Percentiles rank a stretch among this genome's conserved stretches.
phyloP scores from a whole-genome alignment of 2,888 invertebrate species.

The Rapana venosa region DNA sequence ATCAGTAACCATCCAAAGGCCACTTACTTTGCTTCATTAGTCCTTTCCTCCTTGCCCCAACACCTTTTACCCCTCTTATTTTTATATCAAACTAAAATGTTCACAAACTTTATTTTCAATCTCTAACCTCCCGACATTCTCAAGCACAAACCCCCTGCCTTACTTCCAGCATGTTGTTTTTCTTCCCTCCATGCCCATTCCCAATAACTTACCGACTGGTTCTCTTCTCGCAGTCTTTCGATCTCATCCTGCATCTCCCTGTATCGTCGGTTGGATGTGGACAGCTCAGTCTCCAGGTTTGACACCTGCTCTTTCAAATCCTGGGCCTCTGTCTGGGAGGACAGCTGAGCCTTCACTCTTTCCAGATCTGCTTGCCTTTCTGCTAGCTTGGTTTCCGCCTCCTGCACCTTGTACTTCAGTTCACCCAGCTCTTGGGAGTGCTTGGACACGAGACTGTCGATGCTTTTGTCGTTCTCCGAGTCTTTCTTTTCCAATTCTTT shows the following conservation, averaged over 20 bases:
- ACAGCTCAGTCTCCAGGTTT: slow-evolving; percentile 86
- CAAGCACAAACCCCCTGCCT: too few relatives aligned
- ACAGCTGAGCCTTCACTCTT: slow-evolving; percentile 88
- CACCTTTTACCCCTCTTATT: too few relatives aligned
- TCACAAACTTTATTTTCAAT: too few relatives aligned
- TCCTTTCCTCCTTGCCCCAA: too few relatives aligned
- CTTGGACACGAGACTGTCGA: slow-evolving; percentile 88
- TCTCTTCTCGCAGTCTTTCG: slow-evolving; percentile 89
- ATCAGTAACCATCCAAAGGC: too few relatives aligned
- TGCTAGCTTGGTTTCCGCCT: slow-evolving; percentile 88
- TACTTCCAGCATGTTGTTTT: too few relatives aligned
- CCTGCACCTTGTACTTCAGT: slow-evolving; percentile 90
- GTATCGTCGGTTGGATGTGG: slow-evolving; percentile 84
- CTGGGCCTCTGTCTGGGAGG: slow-evolving; percentile 81
- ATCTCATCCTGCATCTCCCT: slow-evolving; percentile 86
- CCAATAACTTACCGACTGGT: slow-evolving; percentile 84
- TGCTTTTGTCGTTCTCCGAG: slow-evolving; percentile 90
- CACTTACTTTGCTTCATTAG: too few relatives aligned
- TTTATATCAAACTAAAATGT: too few relatives aligned
- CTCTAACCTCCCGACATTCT: too few relatives aligned
- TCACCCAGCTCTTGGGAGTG: slow-evolving; percentile 88
- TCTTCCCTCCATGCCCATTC: too few relatives aligned
- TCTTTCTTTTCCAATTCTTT: slow-evolving; percentile 90
- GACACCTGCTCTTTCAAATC: slow-evolving; percentile 82
- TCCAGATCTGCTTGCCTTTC: slow-evolving; percentile 88